Base-by-base conservation (phyloP, 1,140 invertebrate genomes). In the Vollenhovia emeryi region DNA sequence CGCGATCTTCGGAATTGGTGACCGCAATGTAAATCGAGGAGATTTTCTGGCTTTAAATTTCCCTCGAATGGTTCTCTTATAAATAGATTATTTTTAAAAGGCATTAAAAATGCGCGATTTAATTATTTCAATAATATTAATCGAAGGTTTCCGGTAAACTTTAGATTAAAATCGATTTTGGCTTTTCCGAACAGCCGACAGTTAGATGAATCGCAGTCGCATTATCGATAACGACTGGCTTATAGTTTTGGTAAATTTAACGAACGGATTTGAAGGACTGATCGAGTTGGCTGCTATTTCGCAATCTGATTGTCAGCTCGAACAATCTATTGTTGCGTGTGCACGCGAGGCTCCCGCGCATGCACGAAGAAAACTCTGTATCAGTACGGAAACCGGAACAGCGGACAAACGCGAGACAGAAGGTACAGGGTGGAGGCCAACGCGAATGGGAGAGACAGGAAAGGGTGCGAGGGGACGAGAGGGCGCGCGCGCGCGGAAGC, bases 401-500 rank as follows among this genome's bases (percentile, higher is more conserved):
- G 45, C 13, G 43, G 24, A 52, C 27, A 48, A 80, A 85, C 62
- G 62, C 7, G 50, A 80, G 71, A 11, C 24, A n/a, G 33, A 62
- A 79, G 45, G 27, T 57, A 45, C 43, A 27, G 33, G 33, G 57
- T 62, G 43, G 57, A 64, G 33, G 55, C 11, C 55, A 62, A 68
- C 74, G 43, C 50, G 59, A 64, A 84, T 69, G 18, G 24, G 15
- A 62, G 55, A 43, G 68, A 57, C 36, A 45, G 45, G 30, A 36
- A 50, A 45, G n/a, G 21, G 33, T 18, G 27, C 11, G 78, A 40
- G 55, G 76, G 76, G 4, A 57, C 40, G 78, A 78, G 78, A 62
- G 48, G 84, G 24, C 52, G 78, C 57, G 48, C 84, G 24, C 48
- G 27, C 68, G 40, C 59, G 69, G 66, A 79, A 68, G 59, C 45